Percentiles rank a stretch among this genome's conserved stretches.
Evolutionary conservation across 2,113 vertebrate species (phyloP).

Genomic region (Elaphurus davidianus): DNA sequence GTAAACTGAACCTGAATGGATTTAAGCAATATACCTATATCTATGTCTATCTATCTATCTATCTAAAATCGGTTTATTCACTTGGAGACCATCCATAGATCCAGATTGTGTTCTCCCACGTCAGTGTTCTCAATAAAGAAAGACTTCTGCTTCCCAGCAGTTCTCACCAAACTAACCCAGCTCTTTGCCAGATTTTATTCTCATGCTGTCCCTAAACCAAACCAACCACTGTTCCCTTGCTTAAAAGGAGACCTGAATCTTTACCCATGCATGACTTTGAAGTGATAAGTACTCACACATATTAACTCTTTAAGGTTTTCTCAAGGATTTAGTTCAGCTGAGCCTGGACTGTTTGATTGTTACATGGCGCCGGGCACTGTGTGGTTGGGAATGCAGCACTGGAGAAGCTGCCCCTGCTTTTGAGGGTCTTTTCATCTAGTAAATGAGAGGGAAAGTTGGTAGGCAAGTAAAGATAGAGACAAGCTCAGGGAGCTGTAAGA

Average conservation of each 20-base stretch:
- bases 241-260: not conserved
- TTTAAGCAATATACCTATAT: not conserved
- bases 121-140: not conserved
- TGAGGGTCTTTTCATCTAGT: too few relatives aligned
- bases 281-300: not conserved
- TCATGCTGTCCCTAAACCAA: not conserved
- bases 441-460: not conserved
- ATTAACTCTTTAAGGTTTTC: not conserved
- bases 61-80: not conserved
- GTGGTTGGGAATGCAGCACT: accelerated
- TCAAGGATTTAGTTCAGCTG: not conserved
- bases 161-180: not conserved
- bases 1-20: not conserved
- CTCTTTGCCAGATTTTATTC: not conserved
- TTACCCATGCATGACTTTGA: not conserved
- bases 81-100: not conserved
- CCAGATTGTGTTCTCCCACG: not conserved
- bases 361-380: accelerated
- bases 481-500: not conserved
- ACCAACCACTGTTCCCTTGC: not conserved
- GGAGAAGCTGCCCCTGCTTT: not conserved
- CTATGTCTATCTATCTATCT: not conserved
- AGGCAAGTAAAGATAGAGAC: not conserved
- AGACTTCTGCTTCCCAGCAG: not conserved
- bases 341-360: too few relatives aligned